Evolutionary conservation across 53 echinoderm and acorn worm species (phyloP).

Genomic region (Holothuria leucospilota): DNA sequence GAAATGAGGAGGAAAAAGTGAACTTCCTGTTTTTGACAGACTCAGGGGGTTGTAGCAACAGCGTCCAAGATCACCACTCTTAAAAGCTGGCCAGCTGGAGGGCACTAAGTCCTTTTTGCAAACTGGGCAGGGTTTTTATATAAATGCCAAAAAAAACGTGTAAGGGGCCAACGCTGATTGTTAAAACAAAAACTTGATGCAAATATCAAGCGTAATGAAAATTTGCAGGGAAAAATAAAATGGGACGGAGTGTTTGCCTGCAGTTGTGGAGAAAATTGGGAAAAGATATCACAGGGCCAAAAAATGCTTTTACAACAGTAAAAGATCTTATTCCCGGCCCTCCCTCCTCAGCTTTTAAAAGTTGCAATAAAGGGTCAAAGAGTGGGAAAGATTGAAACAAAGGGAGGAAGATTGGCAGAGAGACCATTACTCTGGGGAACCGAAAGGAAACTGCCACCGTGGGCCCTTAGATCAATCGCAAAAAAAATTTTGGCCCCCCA

Average conservation of each 20-base stretch:
- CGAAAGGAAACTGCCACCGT: slow-evolving; percentile 41
- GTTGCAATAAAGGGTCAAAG: background rate
- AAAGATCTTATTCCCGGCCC: background rate
- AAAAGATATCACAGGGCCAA: background rate
- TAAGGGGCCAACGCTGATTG: background rate
- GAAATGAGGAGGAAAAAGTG: slow-evolving; percentile 22
- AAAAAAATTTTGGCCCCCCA: slow-evolving; percentile 9
- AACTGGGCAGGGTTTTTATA: background rate
- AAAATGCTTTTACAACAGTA: background rate
- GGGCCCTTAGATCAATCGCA: background rate
- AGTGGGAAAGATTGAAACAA: slow-evolving; percentile 2
- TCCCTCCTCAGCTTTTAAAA: slow-evolving; percentile 26
- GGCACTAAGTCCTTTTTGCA: slow-evolving; percentile 19
- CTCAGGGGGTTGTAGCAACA: background rate
- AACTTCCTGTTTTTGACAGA: slow-evolving; percentile 22
- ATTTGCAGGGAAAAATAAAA: slow-evolving; percentile 37
- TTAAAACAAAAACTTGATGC: slow-evolving; percentile 48
- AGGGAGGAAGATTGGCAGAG: slow-evolving; percentile 21
- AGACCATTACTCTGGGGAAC: slow-evolving; percentile 1
- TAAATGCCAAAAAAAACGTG: background rate
- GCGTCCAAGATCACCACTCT: slow-evolving; percentile 32
- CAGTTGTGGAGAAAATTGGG: background rate
- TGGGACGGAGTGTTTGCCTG: background rate
- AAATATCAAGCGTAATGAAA: slow-evolving; percentile 52
- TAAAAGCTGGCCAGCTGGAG: slow-evolving; percentile 2